Evolutionary conservation across 2,797 vertebrate genomes (phyloP), one percentile per base, ranked within the genome.

Genomic region (Urophycis tenuis): DNA sequence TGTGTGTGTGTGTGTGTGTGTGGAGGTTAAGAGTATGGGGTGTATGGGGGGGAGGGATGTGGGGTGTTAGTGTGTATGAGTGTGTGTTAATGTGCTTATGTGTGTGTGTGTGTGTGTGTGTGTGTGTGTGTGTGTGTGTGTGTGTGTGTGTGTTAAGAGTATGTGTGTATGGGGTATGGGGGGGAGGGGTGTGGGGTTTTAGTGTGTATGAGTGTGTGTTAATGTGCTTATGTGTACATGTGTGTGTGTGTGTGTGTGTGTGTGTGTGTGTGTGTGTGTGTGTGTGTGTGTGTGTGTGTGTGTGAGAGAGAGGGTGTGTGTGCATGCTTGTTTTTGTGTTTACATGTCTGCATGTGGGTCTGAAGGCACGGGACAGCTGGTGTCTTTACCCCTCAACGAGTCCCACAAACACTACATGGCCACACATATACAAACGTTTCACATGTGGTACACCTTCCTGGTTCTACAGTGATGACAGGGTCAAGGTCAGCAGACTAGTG

Each of bases 401-500:
- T n/a, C n/a, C 53, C 53, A 60, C 53, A 22, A 60, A 53, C 45
- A 4, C 19, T 22, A 53, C 45, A 22, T 53, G 45, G 19, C 45
- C 41, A 12, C 19, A 22, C 19, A 22, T 49, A 49, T 2, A 41
- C 17, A 4, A 41, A 53, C 45, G 39, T 41, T 41, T 19, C 17
- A 49, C 22, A 60, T 60, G 53, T n/a, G 53, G 53, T 60, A 5
- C 22, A 67, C 60, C 25, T 12, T 11, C n/a, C 60, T 64, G 60
- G n/a, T 29, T 49, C 41, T 10, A 72, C 17, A 32, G 67, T 33
- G 17, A n/a, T 33, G 17, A n/a, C 31, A 30, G 36, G 67, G 33
- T 85, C 81, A 82, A 86, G 83, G 84, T 83, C 78, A 85, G 33
- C 53, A 25, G 49, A 53, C 49, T 53, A 53, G 22, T 25, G 25